These are phyloP conservation scores for Urocyon cinereoargenteus DNA, from an alignment of 2,797 vertebrate species.

Conservation along the genomic window DNA sequence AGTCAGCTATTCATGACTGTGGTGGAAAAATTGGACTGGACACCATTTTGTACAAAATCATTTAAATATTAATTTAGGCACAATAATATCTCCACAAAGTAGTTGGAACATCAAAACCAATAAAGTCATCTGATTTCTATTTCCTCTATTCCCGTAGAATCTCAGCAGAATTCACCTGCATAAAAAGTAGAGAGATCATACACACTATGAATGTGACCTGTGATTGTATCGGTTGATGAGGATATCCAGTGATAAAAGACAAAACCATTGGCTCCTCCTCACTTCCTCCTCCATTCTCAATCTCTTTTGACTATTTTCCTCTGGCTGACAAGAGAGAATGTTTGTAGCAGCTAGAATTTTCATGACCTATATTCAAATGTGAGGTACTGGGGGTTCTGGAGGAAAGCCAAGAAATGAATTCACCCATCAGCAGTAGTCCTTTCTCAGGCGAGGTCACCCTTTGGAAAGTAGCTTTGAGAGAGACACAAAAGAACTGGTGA, in stretches of 20 bases:
- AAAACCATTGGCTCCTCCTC: not conserved
- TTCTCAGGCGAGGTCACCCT: not conserved
- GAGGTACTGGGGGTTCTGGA: not conserved
- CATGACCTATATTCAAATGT: not conserved
- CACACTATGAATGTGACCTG: not conserved
- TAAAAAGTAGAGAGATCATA: not conserved
- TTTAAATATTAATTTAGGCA: not conserved
- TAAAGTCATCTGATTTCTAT: slow-evolving; percentile 2
- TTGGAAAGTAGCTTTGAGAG: not conserved
- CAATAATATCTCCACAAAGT: not conserved
- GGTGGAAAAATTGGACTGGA: not conserved
- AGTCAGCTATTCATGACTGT: not conserved
- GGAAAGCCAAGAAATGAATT: not conserved
- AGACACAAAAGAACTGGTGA: not conserved
- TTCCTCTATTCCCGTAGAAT: slow-evolving; percentile 19
- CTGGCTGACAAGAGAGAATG: not conserved
- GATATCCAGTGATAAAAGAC: not conserved
- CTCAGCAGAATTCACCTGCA: not conserved
- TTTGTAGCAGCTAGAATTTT: not conserved
- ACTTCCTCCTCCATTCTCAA: not conserved
- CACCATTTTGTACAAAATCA: not conserved
- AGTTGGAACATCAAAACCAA: slow-evolving; percentile 7
- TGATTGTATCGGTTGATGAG: not conserved
- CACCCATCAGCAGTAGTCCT: not conserved
- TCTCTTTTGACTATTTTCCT: not conserved